phyloP scores from a whole-genome alignment of 2,888 invertebrate genomes.

The Leptogaster cylindrica region DNA sequence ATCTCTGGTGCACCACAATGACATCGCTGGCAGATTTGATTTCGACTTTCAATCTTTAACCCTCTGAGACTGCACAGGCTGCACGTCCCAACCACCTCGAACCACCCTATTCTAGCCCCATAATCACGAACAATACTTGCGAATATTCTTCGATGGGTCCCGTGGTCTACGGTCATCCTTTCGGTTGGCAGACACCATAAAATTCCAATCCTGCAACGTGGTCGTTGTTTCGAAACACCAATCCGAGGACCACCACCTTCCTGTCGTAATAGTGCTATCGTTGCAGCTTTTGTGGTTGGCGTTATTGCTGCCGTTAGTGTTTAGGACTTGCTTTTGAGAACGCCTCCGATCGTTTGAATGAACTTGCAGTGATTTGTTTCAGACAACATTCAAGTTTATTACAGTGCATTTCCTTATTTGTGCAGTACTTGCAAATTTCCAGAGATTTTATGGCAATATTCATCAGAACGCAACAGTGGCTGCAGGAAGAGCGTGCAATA shows the following conservation, averaged over 20 bases:
- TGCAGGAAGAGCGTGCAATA: conserved; percentile 12
- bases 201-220: conserved; percentile 22
- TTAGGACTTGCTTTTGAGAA: conserved; percentile 11
- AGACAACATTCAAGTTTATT: conserved; percentile 16
- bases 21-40: too few relatives aligned
- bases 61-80: too few relatives aligned
- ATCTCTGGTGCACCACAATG: too few relatives aligned
- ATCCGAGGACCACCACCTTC: conserved; percentile 17
- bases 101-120: too few relatives aligned
- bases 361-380: conserved; percentile 18
- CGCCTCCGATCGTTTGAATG: conserved; percentile 14
- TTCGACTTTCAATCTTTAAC: too few relatives aligned
- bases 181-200: conserved; percentile 17
- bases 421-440: conserved; percentile 23
- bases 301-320: too few relatives aligned
- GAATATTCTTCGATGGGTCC: background rate
- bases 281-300: conserved; percentile 19
- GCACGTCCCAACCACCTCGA: too few relatives aligned
- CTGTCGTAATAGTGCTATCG: conserved; percentile 16
- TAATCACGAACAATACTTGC: too few relatives aligned
- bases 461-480: background rate
- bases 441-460: conserved; percentile 23
- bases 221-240: conserved; percentile 21
- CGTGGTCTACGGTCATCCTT: conserved; percentile 2
- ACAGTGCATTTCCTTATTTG: conserved; percentile 18